phyloP scores from a whole-genome alignment of 2,113 vertebrate species.

The Passerina amoena region DNA sequence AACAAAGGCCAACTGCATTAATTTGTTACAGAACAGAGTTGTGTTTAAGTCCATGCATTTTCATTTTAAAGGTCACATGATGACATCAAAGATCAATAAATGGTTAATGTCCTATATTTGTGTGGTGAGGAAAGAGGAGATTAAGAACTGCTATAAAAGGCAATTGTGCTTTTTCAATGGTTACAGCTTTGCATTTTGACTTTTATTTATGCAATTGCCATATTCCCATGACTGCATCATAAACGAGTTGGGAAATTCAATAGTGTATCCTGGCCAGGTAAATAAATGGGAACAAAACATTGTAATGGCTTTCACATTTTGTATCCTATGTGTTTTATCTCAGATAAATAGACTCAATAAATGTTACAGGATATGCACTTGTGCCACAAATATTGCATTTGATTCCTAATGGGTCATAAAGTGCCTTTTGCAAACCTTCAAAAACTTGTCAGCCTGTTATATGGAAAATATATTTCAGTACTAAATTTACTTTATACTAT shows the following conservation, averaged over 20 bases:
- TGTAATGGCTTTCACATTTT: conserved; percentile 35
- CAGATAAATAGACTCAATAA: conserved; percentile 46
- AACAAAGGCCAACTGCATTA: not conserved
- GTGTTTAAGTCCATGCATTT: not conserved
- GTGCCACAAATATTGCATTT: conserved; percentile 38
- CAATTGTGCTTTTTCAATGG: not conserved
- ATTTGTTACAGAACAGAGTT: not conserved
- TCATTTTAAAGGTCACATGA: not conserved
- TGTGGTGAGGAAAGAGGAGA: not conserved
- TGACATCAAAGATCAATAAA: conserved; percentile 10
- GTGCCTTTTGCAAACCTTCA: conserved; percentile 33
- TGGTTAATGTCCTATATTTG: not conserved
- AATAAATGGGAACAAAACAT: conserved; percentile 29
- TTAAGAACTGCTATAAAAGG: conserved; percentile 29
- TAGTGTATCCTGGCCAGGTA: conserved; percentile 7
- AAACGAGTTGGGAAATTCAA: conserved; percentile 32
- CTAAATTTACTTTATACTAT: not conserved
- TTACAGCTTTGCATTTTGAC: conserved; percentile 19
- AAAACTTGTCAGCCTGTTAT: conserved; percentile 2
- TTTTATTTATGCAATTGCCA: conserved; percentile 38
- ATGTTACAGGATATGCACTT: conserved; percentile 25
- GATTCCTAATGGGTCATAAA: conserved; percentile 55
- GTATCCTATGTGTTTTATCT: conserved; percentile 44
- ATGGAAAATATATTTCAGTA: conserved; percentile 19
- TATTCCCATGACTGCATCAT: conserved; percentile 10